A percentile compares a stretch with the other conserved stretches of the same genome.
These are phyloP conservation scores for Elanus axillaris DNA, from an alignment of 2,113 vertebrate genomes.

Conservation along the genomic window DNA sequence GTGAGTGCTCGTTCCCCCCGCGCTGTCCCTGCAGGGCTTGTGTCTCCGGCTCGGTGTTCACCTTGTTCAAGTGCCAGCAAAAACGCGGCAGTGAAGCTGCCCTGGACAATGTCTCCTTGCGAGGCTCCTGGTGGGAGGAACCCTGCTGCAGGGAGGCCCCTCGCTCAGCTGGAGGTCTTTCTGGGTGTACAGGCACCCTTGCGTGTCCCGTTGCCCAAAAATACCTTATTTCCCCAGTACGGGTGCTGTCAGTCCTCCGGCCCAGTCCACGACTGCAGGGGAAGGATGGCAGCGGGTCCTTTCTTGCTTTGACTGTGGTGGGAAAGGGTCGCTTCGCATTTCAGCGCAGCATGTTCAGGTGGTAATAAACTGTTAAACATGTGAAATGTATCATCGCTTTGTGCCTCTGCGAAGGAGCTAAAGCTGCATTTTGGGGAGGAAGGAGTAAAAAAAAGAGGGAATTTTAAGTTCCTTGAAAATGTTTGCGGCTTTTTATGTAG, in stretches of 20 bases:
- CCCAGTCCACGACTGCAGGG: rapidly evolving
- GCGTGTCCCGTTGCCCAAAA: neutral
- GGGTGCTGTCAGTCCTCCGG: neutral
- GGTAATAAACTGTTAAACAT: neutral
- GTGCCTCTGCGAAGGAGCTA: neutral
- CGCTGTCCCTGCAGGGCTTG: neutral
- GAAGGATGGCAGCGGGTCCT: neutral
- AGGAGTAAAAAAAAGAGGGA: neutral
- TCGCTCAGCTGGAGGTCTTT: neutral
- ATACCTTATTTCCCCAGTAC: neutral
- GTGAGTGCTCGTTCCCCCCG: neutral
- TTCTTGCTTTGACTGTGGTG: neutral
- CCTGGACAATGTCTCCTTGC: neutral
- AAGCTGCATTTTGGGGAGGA: neutral
- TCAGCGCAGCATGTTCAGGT: neutral
- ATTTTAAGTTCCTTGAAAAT: neutral
- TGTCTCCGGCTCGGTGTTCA: neutral
- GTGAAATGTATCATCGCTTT: neutral
- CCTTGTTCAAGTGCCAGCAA: neutral
- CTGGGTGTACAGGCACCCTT: neutral
- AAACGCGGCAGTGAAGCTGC: neutral
- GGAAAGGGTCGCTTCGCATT: neutral
- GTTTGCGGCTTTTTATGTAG: neutral
- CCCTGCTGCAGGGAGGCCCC: neutral
- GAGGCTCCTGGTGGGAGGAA: neutral